phyloP scores from a whole-genome alignment of 2,113 vertebrate species.

The Lophura nycthemera region DNA sequence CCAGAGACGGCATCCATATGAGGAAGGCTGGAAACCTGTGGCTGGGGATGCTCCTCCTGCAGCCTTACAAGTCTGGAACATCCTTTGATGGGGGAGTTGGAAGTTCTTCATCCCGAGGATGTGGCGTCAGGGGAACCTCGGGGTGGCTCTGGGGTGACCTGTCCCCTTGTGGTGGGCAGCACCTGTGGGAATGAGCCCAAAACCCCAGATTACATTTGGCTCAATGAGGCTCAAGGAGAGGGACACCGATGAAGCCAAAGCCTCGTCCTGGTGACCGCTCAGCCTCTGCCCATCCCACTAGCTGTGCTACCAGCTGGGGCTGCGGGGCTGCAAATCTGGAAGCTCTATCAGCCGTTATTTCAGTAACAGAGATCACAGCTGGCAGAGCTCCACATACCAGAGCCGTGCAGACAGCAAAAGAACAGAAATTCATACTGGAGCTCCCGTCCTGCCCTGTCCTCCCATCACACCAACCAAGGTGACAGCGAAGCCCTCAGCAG shows the following conservation, averaged over 20 bases:
- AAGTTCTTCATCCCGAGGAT: not conserved
- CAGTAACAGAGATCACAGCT: constrained; percentile 21
- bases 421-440: not conserved
- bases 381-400: constrained; percentile 48
- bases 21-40: not conserved
- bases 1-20: not conserved
- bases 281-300: not conserved
- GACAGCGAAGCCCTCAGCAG: not conserved
- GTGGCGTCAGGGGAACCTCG: rapidly evolving
- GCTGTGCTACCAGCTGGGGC: not conserved
- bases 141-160: not conserved
- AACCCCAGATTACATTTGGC: constrained; percentile 1
- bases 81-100: not conserved
- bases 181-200: not conserved
- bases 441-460: not conserved
- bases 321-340: not conserved
- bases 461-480: not conserved
- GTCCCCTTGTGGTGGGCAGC: not conserved
- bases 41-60: not conserved
- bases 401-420: constrained; percentile 11
- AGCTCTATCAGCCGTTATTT: constrained; percentile 52
- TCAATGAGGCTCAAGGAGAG: not conserved
- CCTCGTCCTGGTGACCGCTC: not conserved
- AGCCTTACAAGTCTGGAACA: not conserved
- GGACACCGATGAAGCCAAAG: not conserved